Conservation (phyloP, 2,113 vertebrate genomes). For the Forbesichthys papilliferus region DNA sequence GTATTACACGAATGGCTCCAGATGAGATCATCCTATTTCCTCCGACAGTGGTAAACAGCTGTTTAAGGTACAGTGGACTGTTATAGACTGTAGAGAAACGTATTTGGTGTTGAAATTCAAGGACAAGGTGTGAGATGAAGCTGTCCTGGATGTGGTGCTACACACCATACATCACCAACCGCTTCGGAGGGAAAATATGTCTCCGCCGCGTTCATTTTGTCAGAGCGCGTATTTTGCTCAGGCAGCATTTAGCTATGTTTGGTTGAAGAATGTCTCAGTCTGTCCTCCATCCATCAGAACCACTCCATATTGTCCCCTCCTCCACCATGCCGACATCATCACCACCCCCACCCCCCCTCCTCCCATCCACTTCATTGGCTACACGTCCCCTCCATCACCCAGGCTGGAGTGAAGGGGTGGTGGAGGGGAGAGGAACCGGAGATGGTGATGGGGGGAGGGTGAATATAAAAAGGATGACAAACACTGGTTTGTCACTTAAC, state of each 20-base stretch:
- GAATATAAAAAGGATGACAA: not conserved
- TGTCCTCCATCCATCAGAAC: slow-evolving; percentile 54
- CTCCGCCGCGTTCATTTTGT: slow-evolving; percentile 35
- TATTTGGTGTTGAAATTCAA: slow-evolving; percentile 3
- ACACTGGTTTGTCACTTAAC: not conserved
- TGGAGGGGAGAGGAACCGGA: slow-evolving; percentile 4
- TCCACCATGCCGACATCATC: slow-evolving; percentile 40
- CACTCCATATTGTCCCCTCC: slow-evolving; percentile 35
- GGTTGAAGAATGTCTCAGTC: slow-evolving; percentile 36
- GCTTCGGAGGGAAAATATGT: slow-evolving; percentile 40
- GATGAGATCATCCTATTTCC: no score
- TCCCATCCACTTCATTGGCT: not conserved
- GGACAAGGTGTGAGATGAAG: slow-evolving; percentile 28
- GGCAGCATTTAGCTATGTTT: slow-evolving; percentile 31
- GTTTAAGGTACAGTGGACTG: not conserved
- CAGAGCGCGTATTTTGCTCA: slow-evolving; percentile 46
- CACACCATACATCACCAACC: slow-evolving; percentile 29
- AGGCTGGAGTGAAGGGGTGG: slow-evolving; percentile 28
- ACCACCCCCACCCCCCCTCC: slow-evolving; percentile 1
- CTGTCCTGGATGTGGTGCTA: slow-evolving; percentile 10
- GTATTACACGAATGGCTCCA: no score
- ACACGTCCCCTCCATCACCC: slow-evolving; percentile 29
- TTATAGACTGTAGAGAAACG: not conserved
- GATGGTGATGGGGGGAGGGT: not conserved
- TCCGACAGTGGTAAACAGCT: no score